phyloP scores from a whole-genome alignment of 1,140 invertebrate species.

The Heliconius congener region DNA sequence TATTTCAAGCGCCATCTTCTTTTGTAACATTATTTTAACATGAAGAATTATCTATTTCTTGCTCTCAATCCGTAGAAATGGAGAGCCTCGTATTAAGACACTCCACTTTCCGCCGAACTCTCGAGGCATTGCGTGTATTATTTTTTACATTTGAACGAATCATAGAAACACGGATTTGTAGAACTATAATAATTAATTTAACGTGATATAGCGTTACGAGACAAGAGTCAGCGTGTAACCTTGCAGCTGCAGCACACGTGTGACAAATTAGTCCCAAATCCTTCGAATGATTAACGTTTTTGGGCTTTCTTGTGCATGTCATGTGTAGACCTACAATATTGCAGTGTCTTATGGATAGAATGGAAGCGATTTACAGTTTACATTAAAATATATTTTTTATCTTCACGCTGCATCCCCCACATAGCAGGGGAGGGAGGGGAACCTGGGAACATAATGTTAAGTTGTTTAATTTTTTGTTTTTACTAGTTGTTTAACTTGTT shows the following conservation, averaged over 20 bases:
- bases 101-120: too few relatives aligned
- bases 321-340: slow-evolving; percentile 13
- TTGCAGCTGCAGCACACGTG: slow-evolving; percentile 67
- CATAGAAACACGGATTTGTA: not conserved
- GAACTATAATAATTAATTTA: not conserved
- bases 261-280: slow-evolving; percentile 58
- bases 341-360: not conserved
- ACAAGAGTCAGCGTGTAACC: slow-evolving; percentile 24
- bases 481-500: too few relatives aligned
- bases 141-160: not conserved
- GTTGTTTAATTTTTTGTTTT: too few relatives aligned
- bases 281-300: slow-evolving; percentile 62
- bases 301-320: slow-evolving; percentile 25
- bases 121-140: not conserved
- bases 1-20: not conserved
- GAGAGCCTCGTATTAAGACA: too few relatives aligned
- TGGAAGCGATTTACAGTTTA: not conserved
- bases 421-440: too few relatives aligned
- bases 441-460: too few relatives aligned
- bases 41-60: too few relatives aligned
- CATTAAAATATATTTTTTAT: too few relatives aligned
- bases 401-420: too few relatives aligned
- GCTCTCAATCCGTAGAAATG: too few relatives aligned
- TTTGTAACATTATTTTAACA: not conserved
- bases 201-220: not conserved